Conservation (phyloP, 2,888 invertebrate genomes). For the Parnassius glacialis region DNA sequence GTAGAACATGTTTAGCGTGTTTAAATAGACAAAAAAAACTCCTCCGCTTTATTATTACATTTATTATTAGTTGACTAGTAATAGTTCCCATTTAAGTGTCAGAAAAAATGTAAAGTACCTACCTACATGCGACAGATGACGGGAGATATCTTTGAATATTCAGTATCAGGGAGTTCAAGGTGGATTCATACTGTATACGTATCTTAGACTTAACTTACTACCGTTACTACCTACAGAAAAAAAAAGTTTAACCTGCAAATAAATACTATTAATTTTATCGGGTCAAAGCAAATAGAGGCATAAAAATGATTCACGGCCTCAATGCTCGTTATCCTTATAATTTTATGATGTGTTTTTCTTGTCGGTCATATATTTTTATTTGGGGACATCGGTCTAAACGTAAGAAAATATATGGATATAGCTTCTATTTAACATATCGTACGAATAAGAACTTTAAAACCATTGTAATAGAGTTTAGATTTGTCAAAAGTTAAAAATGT, state of each 20-base stretch:
- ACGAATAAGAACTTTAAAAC: background rate
- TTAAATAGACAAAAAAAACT: too few species aligned
- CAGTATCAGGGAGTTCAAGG: too few species aligned
- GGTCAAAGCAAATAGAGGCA: constrained; percentile 21
- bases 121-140: too few species aligned
- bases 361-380: constrained; percentile 21
- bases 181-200: too few species aligned
- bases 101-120: too few species aligned
- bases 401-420: constrained; percentile 4
- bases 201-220: too few species aligned
- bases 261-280: constrained; percentile 17
- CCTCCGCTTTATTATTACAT: too few species aligned
- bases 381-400: constrained; percentile 21
- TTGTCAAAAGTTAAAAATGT: background rate
- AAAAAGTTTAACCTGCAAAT: constrained; percentile 6
- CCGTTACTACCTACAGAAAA: background rate
- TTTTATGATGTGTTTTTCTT: constrained; percentile 26
- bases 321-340: constrained; percentile 20
- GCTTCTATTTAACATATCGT: background rate
- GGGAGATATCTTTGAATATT: too few species aligned
- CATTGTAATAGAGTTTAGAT: background rate
- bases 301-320: constrained; percentile 19
- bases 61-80: too few species aligned
- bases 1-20: too few species aligned
- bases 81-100: too few species aligned